These are phyloP conservation scores for Elysia crispata DNA, from an alignment of 2,888 invertebrate species.

Conservation along the genomic window DNA sequence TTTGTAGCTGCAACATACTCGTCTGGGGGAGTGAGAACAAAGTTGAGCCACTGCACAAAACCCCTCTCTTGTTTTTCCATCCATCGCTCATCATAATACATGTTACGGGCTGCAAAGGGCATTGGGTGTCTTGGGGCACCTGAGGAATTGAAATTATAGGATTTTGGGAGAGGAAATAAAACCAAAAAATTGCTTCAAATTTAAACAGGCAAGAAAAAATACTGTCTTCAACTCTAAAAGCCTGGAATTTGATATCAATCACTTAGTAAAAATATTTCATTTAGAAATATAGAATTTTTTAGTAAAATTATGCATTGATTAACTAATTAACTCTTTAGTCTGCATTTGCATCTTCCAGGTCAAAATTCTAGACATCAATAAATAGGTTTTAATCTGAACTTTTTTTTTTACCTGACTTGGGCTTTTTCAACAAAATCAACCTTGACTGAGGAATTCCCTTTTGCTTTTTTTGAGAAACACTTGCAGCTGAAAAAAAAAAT, in stretches of 20 bases:
- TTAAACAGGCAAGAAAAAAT: no score
- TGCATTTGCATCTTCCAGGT: no score
- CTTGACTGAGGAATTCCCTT: slow-evolving; percentile 66
- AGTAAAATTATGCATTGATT: no score
- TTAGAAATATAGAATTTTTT: no score
- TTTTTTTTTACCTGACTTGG: slow-evolving; percentile 61
- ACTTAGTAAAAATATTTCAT: no score
- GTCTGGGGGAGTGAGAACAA: slow-evolving; percentile 78
- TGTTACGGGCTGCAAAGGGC: slow-evolving; percentile 77
- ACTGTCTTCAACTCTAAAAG: no score
- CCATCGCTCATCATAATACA: slow-evolving; percentile 79
- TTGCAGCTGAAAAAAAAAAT: background rate
- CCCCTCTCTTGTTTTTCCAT: slow-evolving; percentile 78
- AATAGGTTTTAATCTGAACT: no score
- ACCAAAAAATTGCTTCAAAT: no score
- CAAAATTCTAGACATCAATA: no score
- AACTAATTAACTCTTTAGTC: no score
- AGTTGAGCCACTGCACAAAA: slow-evolving; percentile 79
- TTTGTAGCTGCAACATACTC: slow-evolving; percentile 64
- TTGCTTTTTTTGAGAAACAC: slow-evolving; percentile 44
- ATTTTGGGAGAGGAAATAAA: no score
- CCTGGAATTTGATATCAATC: no score
- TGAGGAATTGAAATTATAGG: slow-evolving; percentile 47
- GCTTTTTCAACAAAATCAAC: slow-evolving; percentile 67
- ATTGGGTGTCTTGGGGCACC: slow-evolving; percentile 75